Conservation (phyloP, 2,113 vertebrate genomes). For the Campylomormyrus numenius region DNA sequence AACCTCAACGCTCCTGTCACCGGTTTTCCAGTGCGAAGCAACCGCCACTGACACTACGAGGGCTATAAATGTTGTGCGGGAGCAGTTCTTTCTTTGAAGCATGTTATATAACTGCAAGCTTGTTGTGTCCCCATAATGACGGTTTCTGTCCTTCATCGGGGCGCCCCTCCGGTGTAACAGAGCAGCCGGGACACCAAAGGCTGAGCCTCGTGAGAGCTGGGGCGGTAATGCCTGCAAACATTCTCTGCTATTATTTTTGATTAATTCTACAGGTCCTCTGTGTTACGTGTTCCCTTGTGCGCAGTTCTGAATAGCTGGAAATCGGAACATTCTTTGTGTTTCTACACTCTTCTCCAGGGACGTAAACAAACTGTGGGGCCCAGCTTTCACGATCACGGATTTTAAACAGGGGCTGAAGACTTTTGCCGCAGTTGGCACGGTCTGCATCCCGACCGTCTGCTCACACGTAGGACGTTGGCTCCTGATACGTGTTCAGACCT, state of each 20-base stretch:
- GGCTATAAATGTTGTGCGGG: not conserved
- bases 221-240: not conserved
- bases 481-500: not conserved
- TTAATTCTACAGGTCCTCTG: not conserved
- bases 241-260: not conserved
- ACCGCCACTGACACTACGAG: not conserved
- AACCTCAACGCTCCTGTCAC: not conserved
- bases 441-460: not conserved
- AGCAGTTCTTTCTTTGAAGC: not conserved
- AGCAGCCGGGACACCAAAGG: not conserved
- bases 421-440: not conserved
- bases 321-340: not conserved
- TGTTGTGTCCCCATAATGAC: not conserved
- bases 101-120: not conserved
- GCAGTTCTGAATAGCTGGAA: not conserved
- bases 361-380: not conserved
- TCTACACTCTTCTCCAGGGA: not conserved
- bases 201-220: not conserved
- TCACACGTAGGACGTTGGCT: not conserved
- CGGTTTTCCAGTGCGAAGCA: not conserved
- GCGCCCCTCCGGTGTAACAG: not conserved
- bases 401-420: not conserved
- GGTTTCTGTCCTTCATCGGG: not conserved
- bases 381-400: not conserved
- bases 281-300: not conserved